Conservation (phyloP, 2,797 vertebrate species). For the Parauchenoglanis punctatus region DNA sequence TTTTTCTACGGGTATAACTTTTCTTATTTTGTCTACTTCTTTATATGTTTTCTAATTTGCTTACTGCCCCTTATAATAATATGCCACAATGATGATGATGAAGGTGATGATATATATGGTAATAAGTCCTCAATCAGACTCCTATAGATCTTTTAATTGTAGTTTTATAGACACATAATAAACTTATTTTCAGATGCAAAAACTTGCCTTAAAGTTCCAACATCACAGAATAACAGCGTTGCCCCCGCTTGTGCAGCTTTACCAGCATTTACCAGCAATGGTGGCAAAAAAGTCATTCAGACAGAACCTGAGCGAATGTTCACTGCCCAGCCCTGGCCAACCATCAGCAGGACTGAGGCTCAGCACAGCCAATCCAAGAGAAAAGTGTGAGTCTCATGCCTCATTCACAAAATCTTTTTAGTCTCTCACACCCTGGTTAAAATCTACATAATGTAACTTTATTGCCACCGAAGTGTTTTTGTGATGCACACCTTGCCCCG, state of each 20-base stretch:
- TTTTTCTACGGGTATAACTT: background rate
- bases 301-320: conserved; percentile 53
- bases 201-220: conserved; percentile 9
- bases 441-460: conserved; percentile 12
- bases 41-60: background rate
- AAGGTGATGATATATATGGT: background rate
- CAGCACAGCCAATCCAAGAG: conserved; percentile 64
- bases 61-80: too few species aligned
- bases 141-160: background rate
- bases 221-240: conserved; percentile 21
- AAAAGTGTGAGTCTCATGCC: conserved; percentile 64
- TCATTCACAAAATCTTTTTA: background rate
- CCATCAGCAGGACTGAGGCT: conserved; percentile 49
- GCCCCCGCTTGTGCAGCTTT: conserved; percentile 44
- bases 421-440: background rate
- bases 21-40: background rate
- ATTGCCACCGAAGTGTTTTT: conserved; percentile 14
- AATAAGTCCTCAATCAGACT: background rate
- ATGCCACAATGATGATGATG: background rate
- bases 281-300: conserved; percentile 62
- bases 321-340: conserved; percentile 60
- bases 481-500: background rate
- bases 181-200: background rate
- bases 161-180: background rate
- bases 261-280: conserved; percentile 55